Percentiles rank a stretch among this genome's conserved stretches.
phyloP scores from a whole-genome alignment of 2,888 invertebrate genomes.

The Parelbella ahira region DNA sequence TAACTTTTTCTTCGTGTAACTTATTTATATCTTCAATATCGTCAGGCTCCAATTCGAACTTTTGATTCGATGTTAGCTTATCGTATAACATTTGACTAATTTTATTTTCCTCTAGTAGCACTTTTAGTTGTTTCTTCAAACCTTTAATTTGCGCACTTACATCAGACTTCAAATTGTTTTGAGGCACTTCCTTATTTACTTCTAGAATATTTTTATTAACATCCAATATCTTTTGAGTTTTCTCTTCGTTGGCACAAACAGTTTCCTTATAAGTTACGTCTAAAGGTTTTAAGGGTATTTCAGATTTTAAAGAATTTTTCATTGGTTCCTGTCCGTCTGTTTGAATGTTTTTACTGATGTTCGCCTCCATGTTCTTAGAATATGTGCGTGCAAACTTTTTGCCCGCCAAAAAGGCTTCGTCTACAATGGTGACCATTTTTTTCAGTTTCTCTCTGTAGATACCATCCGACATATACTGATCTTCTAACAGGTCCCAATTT shows the following conservation, averaged over 20 bases:
- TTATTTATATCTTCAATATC: constrained; percentile 75
- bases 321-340: constrained; percentile 30
- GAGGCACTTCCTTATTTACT: constrained; percentile 41
- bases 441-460: constrained; percentile 90
- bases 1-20: constrained; percentile 53
- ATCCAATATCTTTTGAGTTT: constrained; percentile 37
- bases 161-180: constrained; percentile 32
- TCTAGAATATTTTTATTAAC: constrained; percentile 41
- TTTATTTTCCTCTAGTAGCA: constrained; percentile 57
- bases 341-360: constrained; percentile 26
- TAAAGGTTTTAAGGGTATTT: constrained; percentile 37
- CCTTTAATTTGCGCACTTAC: constrained; percentile 37
- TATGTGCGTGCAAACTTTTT: constrained; percentile 87
- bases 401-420: constrained; percentile 86
- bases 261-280: constrained; percentile 56
- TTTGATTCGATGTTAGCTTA: constrained; percentile 65
- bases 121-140: constrained; percentile 51
- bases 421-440: constrained; percentile 91
- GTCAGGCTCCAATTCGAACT: constrained; percentile 63
- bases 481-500: constrained; percentile 94
- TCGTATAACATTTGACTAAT: constrained; percentile 60
- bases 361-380: constrained; percentile 38
- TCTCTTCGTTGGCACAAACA: constrained; percentile 30
- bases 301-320: constrained; percentile 28
- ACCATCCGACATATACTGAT: constrained; percentile 91